Base-by-base conservation (phyloP, 2,797 vertebrate species). In the Linurgus olivaceus region DNA sequence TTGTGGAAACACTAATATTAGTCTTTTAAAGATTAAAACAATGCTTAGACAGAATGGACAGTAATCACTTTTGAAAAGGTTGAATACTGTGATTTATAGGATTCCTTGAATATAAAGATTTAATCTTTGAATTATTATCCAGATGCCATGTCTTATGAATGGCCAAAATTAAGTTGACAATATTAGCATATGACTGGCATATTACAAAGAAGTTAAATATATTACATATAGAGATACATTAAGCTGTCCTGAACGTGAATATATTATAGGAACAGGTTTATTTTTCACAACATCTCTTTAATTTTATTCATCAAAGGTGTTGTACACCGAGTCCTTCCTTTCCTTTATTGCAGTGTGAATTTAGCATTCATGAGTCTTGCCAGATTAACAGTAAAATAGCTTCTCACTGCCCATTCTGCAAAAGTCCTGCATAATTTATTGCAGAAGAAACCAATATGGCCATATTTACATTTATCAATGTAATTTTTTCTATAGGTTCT, bases 1-100 rank as follows among this genome's bases (percentile, higher is more conserved):
- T 73, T 96, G 44, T 44, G 40, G 84, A 73, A 97, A 90, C 28
- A 74, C 52, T 72, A 74, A 73, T 80, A 88, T 72, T 91, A 95
- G 73, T 81, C 44, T 94, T 96, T 92, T 93, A 93, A 97, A 96
- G 51, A 96, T 93, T 93, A 94, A 97, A 86, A 93, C 38, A 95
- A 76, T 51, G 73, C 76, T 96, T 86, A 83, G 81, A 92, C 31
- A 74, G 88, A 90, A 93, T 55, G 87, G 92, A 94, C 87, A 81
- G 31, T 94, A 90, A 96, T 94, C 71, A 80, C 75, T 79, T 90
- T 90, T 94, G 83, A 94, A 95, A 97, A 96, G 54, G 50, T 92
- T 95, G 84, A 94, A 70, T 76, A 58, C 66, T 86, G 51, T 95
- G 87, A 96, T 97, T 96, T 93, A 95, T 96, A 96, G 61, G 66